Evolutionary conservation across 37 sponge, comb jelly and placozoan genomes (phyloP), one percentile per base, ranked within the genome.

Genomic region (Axinella damicornis): DNA sequence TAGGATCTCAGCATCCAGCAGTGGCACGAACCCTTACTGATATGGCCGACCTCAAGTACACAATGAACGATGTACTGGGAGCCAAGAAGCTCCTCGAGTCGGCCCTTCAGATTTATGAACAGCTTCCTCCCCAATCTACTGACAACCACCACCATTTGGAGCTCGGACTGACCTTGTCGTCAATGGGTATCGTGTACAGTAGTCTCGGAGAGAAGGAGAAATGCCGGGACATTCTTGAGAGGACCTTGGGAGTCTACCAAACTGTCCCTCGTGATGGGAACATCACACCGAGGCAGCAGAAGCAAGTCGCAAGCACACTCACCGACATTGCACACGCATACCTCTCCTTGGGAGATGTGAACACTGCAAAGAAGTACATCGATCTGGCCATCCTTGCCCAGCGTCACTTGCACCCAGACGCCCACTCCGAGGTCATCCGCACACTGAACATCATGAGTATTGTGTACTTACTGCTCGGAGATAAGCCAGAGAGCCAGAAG

Each of bases 291-390:
- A 40, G 54, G 31, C 90, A 91, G 57, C 67, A 62, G n/a, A 74
- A 34, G 31, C 84, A 85, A 19, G 73, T 89, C 15, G 74, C 92
- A 35, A 87, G 62, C 65, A 59, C 74, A 36, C 70, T 96, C 68
- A 90, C 74, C 36, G 95, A 96, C 73, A 69, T 96, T 20, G 82
- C 88, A 37, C 91, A 83, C 54, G 81, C 85, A 11, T 83, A 93
- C 55, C 73, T 96, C 6, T 46, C 38, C 25, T 11, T 77, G 15
- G 96, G 96, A 11, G 70, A 90, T 31, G 17, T 91, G 54, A n/a
- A 57, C 36, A 32, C 36, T 41, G 91, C 94, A 0, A 89, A 87
- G 79, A 90, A 88, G 67, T 80, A 94, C 39, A 53, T 93, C 21
- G 94, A 90, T 1, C 28, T 89, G 62, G 85, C 88, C 1, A 17